phyloP scores from a whole-genome alignment of 2,113 vertebrate species.

The Aldabrachelys gigantea region DNA sequence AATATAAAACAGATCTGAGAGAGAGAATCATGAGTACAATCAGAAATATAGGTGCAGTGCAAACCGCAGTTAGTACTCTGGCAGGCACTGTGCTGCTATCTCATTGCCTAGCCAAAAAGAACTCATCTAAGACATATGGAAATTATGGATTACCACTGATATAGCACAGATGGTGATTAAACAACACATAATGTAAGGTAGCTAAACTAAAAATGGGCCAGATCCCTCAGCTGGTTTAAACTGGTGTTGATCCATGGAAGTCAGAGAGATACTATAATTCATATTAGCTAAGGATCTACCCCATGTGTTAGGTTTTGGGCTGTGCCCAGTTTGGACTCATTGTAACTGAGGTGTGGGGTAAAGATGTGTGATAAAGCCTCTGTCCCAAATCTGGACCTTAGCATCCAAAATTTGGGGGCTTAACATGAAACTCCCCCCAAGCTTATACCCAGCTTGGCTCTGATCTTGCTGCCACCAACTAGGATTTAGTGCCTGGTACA shows the following conservation, averaged over 20 bases:
- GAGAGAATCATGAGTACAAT: background rate
- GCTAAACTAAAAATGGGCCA: background rate
- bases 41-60: background rate
- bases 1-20: background rate
- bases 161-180: background rate
- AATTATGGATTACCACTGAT: background rate
- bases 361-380: no score
- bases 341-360: background rate
- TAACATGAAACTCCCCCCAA: no score
- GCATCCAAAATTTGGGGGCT: no score
- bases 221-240: conserved; percentile 14
- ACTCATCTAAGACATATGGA: background rate
- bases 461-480: no score
- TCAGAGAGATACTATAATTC: background rate
- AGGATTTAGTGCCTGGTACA: no score
- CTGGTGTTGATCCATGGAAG: background rate
- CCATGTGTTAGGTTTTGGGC: rapidly evolving
- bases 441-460: no score
- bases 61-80: background rate
- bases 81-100: background rate
- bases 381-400: no score
- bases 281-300: background rate
- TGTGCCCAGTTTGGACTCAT: background rate
- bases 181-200: background rate
- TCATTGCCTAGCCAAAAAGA: background rate